Evolutionary conservation across 2,888 invertebrate species (phyloP).

Genomic region (Dryobota labecula): DNA sequence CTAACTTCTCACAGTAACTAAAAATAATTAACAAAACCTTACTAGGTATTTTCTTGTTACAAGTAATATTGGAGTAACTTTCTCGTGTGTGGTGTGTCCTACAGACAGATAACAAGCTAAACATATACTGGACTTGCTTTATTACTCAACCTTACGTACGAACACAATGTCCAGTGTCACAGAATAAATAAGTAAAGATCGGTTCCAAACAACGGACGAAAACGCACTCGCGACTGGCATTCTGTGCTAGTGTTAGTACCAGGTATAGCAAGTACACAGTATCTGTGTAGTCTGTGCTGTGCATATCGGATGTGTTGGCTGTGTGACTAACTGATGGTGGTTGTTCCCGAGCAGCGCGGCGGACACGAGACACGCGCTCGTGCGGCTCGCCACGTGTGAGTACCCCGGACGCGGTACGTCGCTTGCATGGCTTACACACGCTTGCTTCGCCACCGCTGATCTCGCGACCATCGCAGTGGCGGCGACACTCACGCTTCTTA

Average conservation of each 20-base stretch:
- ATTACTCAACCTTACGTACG: background rate
- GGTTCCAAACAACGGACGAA: background rate
- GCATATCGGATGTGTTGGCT: slow-evolving; percentile 51
- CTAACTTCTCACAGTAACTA: slow-evolving; percentile 29
- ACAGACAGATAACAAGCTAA: slow-evolving; percentile 17
- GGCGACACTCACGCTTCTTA: slow-evolving; percentile 67
- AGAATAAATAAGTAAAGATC: slow-evolving; percentile 5
- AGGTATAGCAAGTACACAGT: slow-evolving; percentile 4
- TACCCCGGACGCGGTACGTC: slow-evolving; percentile 86
- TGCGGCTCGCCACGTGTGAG: slow-evolving; percentile 97
- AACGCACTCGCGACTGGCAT: background rate
- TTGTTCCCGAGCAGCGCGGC: slow-evolving; percentile 82
- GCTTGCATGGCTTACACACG: slow-evolving; percentile 72
- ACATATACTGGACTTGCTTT: slow-evolving; percentile 11
- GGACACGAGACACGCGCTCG: slow-evolving; percentile 97
- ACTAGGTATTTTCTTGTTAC: background rate
- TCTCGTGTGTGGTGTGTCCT: slow-evolving; percentile 38
- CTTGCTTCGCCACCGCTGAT: slow-evolving; percentile 56
- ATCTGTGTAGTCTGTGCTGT: slow-evolving; percentile 10
- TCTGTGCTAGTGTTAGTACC: background rate
- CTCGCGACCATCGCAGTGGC: slow-evolving; percentile 61
- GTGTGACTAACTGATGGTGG: slow-evolving; percentile 77
- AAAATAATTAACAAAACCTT: slow-evolving; percentile 8
- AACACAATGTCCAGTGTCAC: background rate
- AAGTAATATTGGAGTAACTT: background rate